phyloP scores from a whole-genome alignment of 2,113 vertebrate species.

The Capreolus pygargus region DNA sequence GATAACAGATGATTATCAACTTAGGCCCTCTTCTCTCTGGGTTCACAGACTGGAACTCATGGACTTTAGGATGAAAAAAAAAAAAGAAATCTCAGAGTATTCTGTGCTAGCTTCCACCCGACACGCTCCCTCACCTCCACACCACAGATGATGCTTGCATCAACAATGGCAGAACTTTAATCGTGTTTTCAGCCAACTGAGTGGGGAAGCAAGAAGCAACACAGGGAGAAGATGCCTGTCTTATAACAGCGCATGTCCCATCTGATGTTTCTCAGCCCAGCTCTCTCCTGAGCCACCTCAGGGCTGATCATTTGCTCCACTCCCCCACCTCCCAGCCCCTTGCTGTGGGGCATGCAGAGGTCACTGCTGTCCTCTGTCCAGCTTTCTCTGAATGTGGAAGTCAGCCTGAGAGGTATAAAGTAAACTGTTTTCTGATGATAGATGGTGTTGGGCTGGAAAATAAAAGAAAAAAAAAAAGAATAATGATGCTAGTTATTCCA shows the following conservation, averaged over 20 bases:
- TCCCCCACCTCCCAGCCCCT: not conserved
- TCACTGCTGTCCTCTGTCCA: conserved; percentile 35
- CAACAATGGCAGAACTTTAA: not conserved
- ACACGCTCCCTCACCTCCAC: not conserved
- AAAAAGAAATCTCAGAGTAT: not conserved
- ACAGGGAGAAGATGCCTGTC: not conserved
- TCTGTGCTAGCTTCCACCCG: not conserved
- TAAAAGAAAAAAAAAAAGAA: conserved; percentile 45
- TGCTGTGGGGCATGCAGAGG: not conserved
- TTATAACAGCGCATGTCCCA: rapidly evolving
- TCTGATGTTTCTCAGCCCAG: not conserved
- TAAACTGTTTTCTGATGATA: conserved; percentile 61
- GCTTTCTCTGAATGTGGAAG: conserved; percentile 22
- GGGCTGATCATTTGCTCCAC: not conserved
- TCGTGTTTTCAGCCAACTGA: not conserved
- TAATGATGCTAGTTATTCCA: conserved; percentile 48
- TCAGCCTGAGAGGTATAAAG: conserved; percentile 52
- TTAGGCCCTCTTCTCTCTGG: not conserved
- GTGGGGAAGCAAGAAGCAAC: not conserved
- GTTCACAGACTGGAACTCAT: not conserved
- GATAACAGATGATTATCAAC: not conserved
- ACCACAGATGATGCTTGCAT: not conserved
- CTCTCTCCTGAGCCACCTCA: not conserved
- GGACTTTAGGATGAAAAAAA: not conserved
- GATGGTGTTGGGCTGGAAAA: conserved; percentile 56